Percentiles rank a stretch among this genome's conserved stretches.
Conservation (phyloP, 2,888 invertebrate species). For the Habroteleia sp. region DNA sequence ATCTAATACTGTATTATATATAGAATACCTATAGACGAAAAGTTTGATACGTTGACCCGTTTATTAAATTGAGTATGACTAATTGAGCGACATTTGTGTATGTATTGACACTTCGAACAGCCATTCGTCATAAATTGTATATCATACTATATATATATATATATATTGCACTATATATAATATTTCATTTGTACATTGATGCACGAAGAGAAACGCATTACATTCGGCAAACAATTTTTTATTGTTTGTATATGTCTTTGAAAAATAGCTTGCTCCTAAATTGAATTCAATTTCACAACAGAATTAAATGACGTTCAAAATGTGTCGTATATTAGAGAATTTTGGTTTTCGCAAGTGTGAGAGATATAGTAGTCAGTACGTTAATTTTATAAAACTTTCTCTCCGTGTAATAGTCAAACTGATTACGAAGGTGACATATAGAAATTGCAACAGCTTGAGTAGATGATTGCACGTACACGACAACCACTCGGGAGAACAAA, state of each 20-base stretch:
- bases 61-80: not conserved
- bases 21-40: constrained; percentile 6
- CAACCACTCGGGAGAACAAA: constrained; percentile 25
- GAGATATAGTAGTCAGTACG: no score
- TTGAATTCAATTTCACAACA: not conserved
- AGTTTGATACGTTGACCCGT: constrained; percentile 2
- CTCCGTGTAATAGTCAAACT: constrained; percentile 20
- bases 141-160: no score
- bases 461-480: constrained; percentile 53
- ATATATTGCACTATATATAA: constrained; percentile 28
- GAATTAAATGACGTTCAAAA: not conserved
- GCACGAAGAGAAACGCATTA: constrained; percentile 18
- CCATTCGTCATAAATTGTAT: constrained; percentile 16
- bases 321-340: not conserved
- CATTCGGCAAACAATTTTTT: not conserved
- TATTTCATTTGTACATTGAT: constrained; percentile 12
- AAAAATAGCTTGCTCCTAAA: not conserved
- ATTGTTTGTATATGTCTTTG: not conserved
- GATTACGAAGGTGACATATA: constrained; percentile 17
- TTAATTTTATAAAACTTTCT: not conserved
- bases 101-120: constrained; percentile 4
- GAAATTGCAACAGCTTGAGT: constrained; percentile 49
- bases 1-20: constrained; percentile 19
- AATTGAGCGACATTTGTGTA: constrained; percentile 5
- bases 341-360: no score